Evolutionary conservation across 2,113 vertebrate species (phyloP).

Genomic region (Varanus salvator): DNA sequence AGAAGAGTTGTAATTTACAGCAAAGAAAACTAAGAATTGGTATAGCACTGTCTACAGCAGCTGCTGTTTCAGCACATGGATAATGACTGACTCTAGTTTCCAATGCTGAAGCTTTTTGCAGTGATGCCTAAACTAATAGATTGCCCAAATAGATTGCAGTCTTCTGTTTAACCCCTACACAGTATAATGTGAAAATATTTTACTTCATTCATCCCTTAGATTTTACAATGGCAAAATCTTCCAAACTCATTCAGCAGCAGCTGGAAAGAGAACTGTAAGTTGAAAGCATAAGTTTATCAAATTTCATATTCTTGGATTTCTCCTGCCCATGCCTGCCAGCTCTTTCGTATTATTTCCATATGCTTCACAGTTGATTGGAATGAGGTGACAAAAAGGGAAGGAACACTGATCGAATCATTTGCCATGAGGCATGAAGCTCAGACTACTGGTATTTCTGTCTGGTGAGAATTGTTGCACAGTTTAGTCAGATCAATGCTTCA

Average conservation of each 20-base stretch:
- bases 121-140: neutral
- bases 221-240: slow-evolving; percentile 91
- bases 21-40: neutral
- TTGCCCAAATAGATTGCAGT: no score
- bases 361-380: neutral
- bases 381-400: neutral
- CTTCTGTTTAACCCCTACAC: neutral
- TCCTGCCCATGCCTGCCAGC: neutral
- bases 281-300: neutral
- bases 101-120: neutral
- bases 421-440: neutral
- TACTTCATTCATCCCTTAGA: slow-evolving; percentile 74
- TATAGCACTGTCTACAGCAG: neutral
- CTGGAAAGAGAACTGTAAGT: slow-evolving; percentile 94
- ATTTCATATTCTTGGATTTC: neutral
- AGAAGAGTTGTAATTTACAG: neutral
- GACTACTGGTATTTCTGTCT: neutral
- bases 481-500: no score
- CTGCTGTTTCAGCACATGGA: neutral
- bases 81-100: neutral
- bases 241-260: slow-evolving; percentile 91
- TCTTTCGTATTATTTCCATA: neutral
- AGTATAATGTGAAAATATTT: neutral
- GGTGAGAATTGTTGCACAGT: neutral
- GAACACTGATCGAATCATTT: neutral